Base-by-base conservation (phyloP, 2,888 invertebrate species). In the Pyrrhosoma nymphula region DNA sequence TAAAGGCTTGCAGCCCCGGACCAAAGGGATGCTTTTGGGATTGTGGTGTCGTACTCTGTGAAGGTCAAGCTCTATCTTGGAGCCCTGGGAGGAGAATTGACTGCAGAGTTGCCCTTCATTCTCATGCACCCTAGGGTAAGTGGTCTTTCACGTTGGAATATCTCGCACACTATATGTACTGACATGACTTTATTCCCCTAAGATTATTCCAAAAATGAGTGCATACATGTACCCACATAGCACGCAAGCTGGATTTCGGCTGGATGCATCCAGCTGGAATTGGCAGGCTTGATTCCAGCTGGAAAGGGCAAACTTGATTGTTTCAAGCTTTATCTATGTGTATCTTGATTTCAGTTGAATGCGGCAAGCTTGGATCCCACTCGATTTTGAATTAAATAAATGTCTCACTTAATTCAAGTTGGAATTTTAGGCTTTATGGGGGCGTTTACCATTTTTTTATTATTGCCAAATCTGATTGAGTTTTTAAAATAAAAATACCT, bases 11-110 rank as follows among this genome's bases (percentile, higher is more conserved):
- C 98, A 63, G 97, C 98, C 96, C 98, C 98, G 23, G 99, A 99
- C 96, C 98, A 98, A 96, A 98, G 99, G 96, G 99, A 99, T 97
- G 98, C 99, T 95, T 99, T 99, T 96, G 99, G 99, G 95, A 99
- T 99, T 96, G 98, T 99, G 96, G 99, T 99, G 23, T 99, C 99
- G 88, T 99, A 99, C 97, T 98, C 98, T 95, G 99, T 99, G 82
- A 99, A 99, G 97, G 99, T 99, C 95, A 99, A 99, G 97, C 97
- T 99, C 95, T 99, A 99, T 97, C 97, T 99, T 96, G 99, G 99
- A 39, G 99, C 99, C 93, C 97, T 99, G 96, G 99, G 99, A 95
- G 99, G 99, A 12, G 99, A 99, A 97, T 97, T 99, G 91, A 98
- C 98, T 56, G 99, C 99, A 8, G 99, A 99, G 97, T 97, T 99